Percentiles rank a stretch among this genome's conserved stretches.
These are phyloP conservation scores for Aplodontia rufa DNA, from an alignment of 2,113 vertebrate genomes.

Conservation along the genomic window DNA sequence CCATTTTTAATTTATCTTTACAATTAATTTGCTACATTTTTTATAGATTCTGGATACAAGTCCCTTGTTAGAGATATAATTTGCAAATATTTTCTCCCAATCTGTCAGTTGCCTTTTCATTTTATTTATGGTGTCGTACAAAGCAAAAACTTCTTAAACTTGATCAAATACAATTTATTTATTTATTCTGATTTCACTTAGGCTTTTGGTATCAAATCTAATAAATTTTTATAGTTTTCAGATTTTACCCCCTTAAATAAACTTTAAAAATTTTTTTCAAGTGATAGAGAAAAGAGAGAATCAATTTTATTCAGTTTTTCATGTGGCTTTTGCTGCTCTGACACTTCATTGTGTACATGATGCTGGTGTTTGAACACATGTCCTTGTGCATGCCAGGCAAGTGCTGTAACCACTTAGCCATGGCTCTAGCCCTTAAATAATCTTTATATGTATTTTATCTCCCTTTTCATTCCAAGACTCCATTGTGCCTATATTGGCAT, in stretches of 20 bases:
- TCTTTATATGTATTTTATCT: neutral
- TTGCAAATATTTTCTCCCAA: neutral
- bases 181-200: neutral
- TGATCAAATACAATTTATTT: neutral
- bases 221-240: neutral
- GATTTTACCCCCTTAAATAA: neutral
- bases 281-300: too few species aligned
- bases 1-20: neutral
- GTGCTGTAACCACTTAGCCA: too few species aligned
- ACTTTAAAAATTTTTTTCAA: too few species aligned
- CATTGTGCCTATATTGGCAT: neutral
- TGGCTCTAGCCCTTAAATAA: neutral
- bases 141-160: neutral
- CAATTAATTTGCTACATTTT: neutral
- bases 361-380: too few species aligned
- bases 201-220: neutral
- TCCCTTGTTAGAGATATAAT: neutral
- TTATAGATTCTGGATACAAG: neutral
- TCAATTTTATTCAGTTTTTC: too few species aligned
- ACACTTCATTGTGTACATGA: too few species aligned
- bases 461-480: neutral
- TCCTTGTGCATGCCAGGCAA: too few species aligned
- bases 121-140: neutral
- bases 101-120: neutral
- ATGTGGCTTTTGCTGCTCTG: too few species aligned